phyloP scores from a whole-genome alignment of 2,113 vertebrate species.

The Guaruba guarouba region DNA sequence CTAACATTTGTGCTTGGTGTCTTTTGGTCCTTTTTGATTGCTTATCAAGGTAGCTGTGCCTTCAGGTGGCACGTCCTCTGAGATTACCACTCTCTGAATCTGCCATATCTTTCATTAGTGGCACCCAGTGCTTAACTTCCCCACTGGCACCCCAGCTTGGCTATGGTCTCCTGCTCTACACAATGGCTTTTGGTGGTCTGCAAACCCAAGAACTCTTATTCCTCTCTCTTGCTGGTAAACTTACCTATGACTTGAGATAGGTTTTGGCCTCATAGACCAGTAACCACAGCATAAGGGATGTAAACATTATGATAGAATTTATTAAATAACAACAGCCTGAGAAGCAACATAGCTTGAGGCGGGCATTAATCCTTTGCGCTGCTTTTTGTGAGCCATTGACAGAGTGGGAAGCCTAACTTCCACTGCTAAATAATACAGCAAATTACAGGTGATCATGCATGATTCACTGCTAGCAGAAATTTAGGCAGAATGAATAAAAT shows the following conservation, averaged over 20 bases:
- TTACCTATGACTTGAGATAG: background rate
- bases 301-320: background rate
- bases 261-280: background rate
- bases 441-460: background rate
- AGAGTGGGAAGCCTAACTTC: background rate
- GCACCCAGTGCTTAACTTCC: accelerated
- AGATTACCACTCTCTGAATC: background rate
- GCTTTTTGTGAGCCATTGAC: background rate
- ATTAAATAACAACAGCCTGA: background rate
- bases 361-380: background rate
- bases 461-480: background rate
- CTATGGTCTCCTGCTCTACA: background rate
- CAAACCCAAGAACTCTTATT: background rate
- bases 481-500: background rate
- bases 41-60: background rate
- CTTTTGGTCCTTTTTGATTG: background rate
- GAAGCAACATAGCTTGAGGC: background rate
- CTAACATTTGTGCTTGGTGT: background rate
- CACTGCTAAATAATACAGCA: background rate
- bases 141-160: accelerated
- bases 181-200: accelerated
- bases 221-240: background rate
- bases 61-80: background rate
- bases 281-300: background rate
- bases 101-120: background rate